Base-by-base conservation (phyloP, 1,140 invertebrate genomes). In the Trialeurodes vaporariorum region DNA sequence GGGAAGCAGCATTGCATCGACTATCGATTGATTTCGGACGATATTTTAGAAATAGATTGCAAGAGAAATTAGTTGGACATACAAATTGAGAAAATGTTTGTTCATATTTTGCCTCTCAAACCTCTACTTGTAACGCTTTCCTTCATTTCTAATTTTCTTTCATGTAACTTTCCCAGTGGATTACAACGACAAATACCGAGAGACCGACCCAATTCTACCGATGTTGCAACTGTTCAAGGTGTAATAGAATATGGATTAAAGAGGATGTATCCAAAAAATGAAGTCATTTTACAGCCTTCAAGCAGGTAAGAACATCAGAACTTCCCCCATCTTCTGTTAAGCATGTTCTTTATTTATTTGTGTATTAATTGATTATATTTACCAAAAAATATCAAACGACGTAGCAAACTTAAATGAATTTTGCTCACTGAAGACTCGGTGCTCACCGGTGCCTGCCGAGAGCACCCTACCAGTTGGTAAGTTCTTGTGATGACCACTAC, bases 141-240 rank as follows among this genome's bases (percentile, higher is more conserved):
- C 5, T 9, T 49, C 5, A 49, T 49, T 49, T 49, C 34, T 49
- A 9, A 49, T 17, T 49, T 49, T 9, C 17, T 49, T 49, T 49
- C 21, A 64, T 2, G 22, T 40, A 27, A 22, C 5, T 24, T 66
- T 66, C 63, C 25, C 58, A 71, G 70, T 9, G 70, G 70, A 12
- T 63, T 71, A 40, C 70, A 71, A 66, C 61, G 70, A 59, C 70
- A 71, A 69, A 58, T 65, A n/a, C 59, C 65, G 27, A 64, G 67
- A 67, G 65, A 69, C 61, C 34, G 64, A 40, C 2, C 1, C 26
- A 23, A 64, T 40, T 22, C 64, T 49, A 61, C 59, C 25, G 70
- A 71, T 66, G 65, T 67, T 59, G 61, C 66, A 58, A 69, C 70
- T 27, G 65, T 71, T 27, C 70, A 71, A 69, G 70, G 70, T 60